Percentiles rank a stretch among this genome's conserved stretches.
These are phyloP conservation scores for Cyaniris semiargus DNA, from an alignment of 2,888 invertebrate species.

Conservation along the genomic window DNA sequence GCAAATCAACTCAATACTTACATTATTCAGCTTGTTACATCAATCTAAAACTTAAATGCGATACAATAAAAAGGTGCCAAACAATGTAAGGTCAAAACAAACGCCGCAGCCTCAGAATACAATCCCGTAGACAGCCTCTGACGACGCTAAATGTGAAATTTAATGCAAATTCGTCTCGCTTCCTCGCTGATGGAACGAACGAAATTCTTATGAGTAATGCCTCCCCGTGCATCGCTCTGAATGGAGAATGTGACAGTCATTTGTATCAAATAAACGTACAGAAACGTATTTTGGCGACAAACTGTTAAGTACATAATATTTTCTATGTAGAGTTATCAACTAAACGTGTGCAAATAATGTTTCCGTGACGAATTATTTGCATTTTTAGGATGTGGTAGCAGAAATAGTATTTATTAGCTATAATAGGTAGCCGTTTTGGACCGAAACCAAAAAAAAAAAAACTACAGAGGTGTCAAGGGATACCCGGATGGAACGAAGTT, in stretches of 20 bases:
- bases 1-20: too few species aligned
- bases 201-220: constrained; percentile 32
- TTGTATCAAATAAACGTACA: constrained; percentile 2
- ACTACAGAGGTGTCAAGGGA: too few species aligned
- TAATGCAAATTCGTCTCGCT: constrained; percentile 70
- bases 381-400: neutral
- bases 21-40: too few species aligned
- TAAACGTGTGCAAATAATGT: neutral
- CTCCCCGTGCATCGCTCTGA: constrained; percentile 22
- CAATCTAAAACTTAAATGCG: neutral
- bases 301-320: neutral
- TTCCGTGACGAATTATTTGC: neutral
- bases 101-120: constrained; percentile 37
- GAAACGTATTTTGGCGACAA: neutral
- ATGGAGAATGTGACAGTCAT: constrained; percentile 4
- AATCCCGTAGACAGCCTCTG: constrained; percentile 42
- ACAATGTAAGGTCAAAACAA: neutral
- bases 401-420: too few species aligned
- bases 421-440: too few species aligned
- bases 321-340: neutral
- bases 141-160: constrained; percentile 64
- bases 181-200: constrained; percentile 51
- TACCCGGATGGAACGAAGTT: too few species aligned
- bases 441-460: too few species aligned
- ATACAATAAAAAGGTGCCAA: neutral